Conservation (phyloP, 2,888 invertebrate genomes). For the Resseliella maxima region DNA sequence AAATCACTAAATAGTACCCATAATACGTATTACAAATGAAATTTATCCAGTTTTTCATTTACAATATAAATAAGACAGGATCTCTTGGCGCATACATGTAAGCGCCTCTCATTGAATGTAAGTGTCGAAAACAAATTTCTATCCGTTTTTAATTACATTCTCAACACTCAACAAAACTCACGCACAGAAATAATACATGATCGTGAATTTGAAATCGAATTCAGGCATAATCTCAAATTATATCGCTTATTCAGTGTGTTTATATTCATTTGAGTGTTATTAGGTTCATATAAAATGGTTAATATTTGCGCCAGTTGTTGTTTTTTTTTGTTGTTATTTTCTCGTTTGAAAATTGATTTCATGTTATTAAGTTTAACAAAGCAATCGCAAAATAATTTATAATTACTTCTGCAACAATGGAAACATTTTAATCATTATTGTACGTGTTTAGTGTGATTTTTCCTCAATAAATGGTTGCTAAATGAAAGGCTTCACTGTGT, state of each 20-base stretch:
- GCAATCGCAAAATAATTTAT: slow-evolving; percentile 15
- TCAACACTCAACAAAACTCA: neutral
- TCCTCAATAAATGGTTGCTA: slow-evolving; percentile 1
- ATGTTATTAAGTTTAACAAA: neutral
- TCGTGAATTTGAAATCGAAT: slow-evolving; percentile 41
- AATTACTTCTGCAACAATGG: slow-evolving; percentile 51
- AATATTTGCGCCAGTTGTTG: neutral
- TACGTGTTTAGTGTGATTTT: slow-evolving; percentile 43
- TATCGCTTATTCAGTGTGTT: slow-evolving; percentile 13
- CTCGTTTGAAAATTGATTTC: neutral
- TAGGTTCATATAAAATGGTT: slow-evolving; percentile 39
- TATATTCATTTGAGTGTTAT: slow-evolving; percentile 12
- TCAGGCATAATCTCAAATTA: slow-evolving; percentile 46
- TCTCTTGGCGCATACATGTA: too few species aligned
- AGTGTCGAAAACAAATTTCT: neutral
- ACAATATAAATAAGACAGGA: too few species aligned
- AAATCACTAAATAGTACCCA: too few species aligned
- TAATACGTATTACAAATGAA: too few species aligned
- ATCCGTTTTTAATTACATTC: neutral
- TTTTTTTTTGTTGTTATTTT: neutral
- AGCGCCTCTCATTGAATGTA: neutral
- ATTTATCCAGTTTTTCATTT: too few species aligned
- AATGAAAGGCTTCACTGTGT: slow-evolving; percentile 9
- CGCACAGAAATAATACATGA: neutral
- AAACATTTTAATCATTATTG: slow-evolving; percentile 55